Conservation (phyloP, 30 jellyfish, hydroid and myxozoan species). For the Hydractinia symbiolongicarpus region DNA sequence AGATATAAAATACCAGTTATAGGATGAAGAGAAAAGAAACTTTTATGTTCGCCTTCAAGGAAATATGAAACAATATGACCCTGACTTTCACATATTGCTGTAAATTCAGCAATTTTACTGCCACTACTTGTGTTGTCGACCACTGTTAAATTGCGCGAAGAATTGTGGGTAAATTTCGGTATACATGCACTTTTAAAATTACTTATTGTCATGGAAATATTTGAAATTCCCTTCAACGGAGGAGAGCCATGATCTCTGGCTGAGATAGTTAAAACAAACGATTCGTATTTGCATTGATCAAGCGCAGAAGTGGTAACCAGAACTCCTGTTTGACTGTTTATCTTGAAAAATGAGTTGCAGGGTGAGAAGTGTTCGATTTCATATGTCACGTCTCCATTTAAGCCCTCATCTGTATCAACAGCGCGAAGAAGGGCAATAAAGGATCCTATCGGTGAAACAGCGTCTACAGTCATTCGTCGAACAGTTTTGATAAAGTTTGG, state of each 20-base stretch:
- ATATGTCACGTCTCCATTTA: constrained; percentile 15
- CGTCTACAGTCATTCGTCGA: background rate
- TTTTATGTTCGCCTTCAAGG: background rate
- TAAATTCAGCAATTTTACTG: background rate
- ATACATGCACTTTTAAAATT: background rate
- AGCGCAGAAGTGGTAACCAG: background rate
- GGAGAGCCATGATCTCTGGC: constrained; percentile 29
- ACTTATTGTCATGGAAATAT: background rate
- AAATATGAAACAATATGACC: background rate
- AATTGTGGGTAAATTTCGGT: background rate
- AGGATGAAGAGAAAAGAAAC: background rate
- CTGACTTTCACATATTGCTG: background rate
- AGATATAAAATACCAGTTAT: background rate
- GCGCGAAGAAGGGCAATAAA: background rate
- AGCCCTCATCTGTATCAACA: background rate
- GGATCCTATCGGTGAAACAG: background rate
- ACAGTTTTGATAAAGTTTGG: constrained; percentile 26
- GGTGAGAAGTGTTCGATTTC: background rate
- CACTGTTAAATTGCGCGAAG: too few relatives aligned
- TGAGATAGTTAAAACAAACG: background rate
- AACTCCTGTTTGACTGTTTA: background rate
- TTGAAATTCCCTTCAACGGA: background rate
- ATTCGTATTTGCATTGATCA: background rate
- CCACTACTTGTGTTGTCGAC: too few relatives aligned
- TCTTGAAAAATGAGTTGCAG: background rate